Base-by-base conservation (phyloP, 2,797 vertebrate genomes). In the Sebastes hubbsi region DNA sequence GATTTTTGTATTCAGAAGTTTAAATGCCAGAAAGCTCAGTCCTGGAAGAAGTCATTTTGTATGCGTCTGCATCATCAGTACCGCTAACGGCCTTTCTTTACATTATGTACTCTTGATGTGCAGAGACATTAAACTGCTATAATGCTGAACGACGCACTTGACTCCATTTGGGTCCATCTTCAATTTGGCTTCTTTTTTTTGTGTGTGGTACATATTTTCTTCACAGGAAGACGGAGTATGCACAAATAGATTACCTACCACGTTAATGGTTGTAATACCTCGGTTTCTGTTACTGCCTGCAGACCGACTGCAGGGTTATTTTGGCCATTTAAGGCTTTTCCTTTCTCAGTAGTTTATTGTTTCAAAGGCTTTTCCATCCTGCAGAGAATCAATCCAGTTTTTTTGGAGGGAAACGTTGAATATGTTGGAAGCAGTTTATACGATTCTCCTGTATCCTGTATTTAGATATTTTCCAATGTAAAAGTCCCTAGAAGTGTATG, bases 1-100 rank as follows among this genome's bases (percentile, higher is more conserved):
- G 24, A 22, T 49, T 60, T 25, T 54, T 3, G 8, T n/a, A 7
- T 24, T 24, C 1, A 46, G 4, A 13, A 3, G 10, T 59, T 46
- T 7, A 11, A 11, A 34, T 7, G 14, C 18, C 34, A 13, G 18
- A 2, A 5, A 14, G 66, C 60, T 6, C 2, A 1, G 0, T 11
- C 8, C 13, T 12, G 11, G 22, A 36, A 20, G 34, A 29, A 65
- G 59, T 38, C 49, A 63, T 64, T 73, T 32, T 0, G 16, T 16
- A 12, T 3, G 10, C 11, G 0, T 22, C 18, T 22, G 56, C 12
- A 52, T 52, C 12, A 52, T 49, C 8, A 20, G 25, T 1, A 5
- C 71, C 71, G 1, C 55, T 72, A 46, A 54, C 24, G 59, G 10
- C 22, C 27, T 54, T 4, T 74, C 22, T 77, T 63, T 32, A 64